These are phyloP conservation scores for Furcula furcula DNA, from an alignment of 2,888 invertebrate species.

Conservation along the genomic window DNA sequence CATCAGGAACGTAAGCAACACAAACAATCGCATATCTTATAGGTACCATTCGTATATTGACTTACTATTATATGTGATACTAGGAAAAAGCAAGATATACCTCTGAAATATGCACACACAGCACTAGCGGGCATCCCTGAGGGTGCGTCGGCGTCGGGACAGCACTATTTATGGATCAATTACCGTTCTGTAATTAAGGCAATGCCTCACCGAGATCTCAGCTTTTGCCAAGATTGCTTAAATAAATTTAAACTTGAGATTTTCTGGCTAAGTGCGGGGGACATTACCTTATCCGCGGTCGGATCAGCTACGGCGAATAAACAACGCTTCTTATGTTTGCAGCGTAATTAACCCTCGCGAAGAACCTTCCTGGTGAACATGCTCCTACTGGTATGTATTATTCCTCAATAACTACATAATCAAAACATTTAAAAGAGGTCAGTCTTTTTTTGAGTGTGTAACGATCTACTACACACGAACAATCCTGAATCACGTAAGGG, in stretches of 20 bases:
- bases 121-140: conserved; percentile 9
- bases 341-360: conserved; percentile 22
- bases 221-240: conserved; percentile 52
- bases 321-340: conserved; percentile 25
- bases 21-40: too few relatives aligned
- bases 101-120: conserved; percentile 15
- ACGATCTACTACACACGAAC: too few relatives aligned
- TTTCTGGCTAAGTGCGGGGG: conserved; percentile 38
- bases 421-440: too few relatives aligned
- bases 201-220: conserved; percentile 50
- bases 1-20: too few relatives aligned
- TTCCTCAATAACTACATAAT: too few relatives aligned
- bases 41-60: too few relatives aligned
- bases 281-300: conserved; percentile 28
- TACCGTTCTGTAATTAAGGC: conserved; percentile 57
- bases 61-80: too few relatives aligned
- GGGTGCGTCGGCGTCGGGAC: conserved; percentile 21
- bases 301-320: conserved; percentile 14
- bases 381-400: too few relatives aligned
- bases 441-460: too few relatives aligned
- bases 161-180: conserved; percentile 57
- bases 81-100: not conserved
- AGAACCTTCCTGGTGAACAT: too few relatives aligned
- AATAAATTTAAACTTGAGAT: conserved; percentile 53
- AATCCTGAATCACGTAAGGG: too few relatives aligned